A percentile compares a stretch with the other conserved stretches of the same genome.
Evolutionary conservation across 2,113 vertebrate species (phyloP).

Genomic region (Phrynosoma blainvillii): DNA sequence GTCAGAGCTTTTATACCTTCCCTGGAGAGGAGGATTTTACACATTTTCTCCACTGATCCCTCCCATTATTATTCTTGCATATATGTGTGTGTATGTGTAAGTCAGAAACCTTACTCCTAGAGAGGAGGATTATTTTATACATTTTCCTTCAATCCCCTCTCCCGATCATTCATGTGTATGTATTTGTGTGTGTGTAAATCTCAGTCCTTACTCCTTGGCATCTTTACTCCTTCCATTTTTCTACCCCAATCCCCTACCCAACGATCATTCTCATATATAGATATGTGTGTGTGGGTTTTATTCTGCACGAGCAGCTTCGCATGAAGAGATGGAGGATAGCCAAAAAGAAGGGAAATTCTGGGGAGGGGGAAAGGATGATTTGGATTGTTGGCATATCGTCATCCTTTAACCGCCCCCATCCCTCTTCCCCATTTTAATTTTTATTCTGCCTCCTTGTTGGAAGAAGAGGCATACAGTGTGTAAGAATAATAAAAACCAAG

Average conservation of each 20-base stretch:
- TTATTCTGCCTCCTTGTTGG: background rate
- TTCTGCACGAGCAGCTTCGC: background rate
- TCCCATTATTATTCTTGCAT: too few relatives aligned
- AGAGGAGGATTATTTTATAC: background rate
- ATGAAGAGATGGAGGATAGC: too few relatives aligned
- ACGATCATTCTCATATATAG: too few relatives aligned
- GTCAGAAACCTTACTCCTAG: too few relatives aligned
- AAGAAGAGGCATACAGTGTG: background rate
- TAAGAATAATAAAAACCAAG: background rate
- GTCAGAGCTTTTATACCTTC: too few relatives aligned
- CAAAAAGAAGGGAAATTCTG: background rate
- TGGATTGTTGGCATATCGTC: background rate
- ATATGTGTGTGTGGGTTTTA: background rate
- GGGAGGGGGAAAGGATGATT: conserved; percentile 33
- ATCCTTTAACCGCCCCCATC: background rate
- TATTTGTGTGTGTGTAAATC: too few relatives aligned
- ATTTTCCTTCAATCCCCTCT: background rate
- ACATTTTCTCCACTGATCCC: too few relatives aligned
- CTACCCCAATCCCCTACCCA: too few relatives aligned
- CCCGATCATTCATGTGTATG: background rate
- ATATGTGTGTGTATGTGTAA: too few relatives aligned
- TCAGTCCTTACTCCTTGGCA: too few relatives aligned
- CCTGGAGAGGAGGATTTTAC: too few relatives aligned
- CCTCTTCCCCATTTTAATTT: background rate
- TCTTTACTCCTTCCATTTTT: too few relatives aligned